Percentiles rank a stretch among this genome's conserved stretches.
Conservation (phyloP, 2,888 invertebrate genomes). For the Caenorhabditis sp. region DNA sequence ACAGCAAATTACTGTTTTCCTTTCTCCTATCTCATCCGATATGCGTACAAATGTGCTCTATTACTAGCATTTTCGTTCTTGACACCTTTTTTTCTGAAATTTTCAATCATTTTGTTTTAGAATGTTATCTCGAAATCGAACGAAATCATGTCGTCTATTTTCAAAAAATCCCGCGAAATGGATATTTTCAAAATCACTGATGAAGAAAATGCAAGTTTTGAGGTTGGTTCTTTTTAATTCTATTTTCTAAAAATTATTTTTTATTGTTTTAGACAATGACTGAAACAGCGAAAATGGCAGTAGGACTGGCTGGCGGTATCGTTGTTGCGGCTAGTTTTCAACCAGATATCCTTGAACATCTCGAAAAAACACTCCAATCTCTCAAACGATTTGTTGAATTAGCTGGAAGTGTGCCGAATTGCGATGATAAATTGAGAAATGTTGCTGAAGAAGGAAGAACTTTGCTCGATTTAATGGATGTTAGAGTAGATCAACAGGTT, state of each 20-base stretch:
- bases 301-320: conserved; percentile 15
- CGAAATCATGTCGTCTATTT: conserved; percentile 7
- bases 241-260: not conserved
- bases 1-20: no score
- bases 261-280: not conserved
- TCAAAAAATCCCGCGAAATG: not conserved
- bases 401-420: not conserved
- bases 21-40: no score
- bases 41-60: no score
- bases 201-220: conserved; percentile 13
- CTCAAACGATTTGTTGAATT: conserved; percentile 2
- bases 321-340: conserved; percentile 7
- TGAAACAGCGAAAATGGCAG: conserved; percentile 18
- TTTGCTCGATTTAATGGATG: conserved; percentile 2
- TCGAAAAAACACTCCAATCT: conserved; percentile 19
- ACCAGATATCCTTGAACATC: conserved; percentile 11
- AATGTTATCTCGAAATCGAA: conserved; percentile 13
- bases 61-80: no score
- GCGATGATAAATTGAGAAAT: not conserved
- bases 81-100: not conserved
- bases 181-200: conserved; percentile 21
- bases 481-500: not conserved
- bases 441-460: not conserved
- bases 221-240: conserved; percentile 4
- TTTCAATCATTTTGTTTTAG: conserved; percentile 10